These are phyloP conservation scores for Mustela lutreola DNA, from an alignment of 2,113 vertebrate species.

Conservation along the genomic window DNA sequence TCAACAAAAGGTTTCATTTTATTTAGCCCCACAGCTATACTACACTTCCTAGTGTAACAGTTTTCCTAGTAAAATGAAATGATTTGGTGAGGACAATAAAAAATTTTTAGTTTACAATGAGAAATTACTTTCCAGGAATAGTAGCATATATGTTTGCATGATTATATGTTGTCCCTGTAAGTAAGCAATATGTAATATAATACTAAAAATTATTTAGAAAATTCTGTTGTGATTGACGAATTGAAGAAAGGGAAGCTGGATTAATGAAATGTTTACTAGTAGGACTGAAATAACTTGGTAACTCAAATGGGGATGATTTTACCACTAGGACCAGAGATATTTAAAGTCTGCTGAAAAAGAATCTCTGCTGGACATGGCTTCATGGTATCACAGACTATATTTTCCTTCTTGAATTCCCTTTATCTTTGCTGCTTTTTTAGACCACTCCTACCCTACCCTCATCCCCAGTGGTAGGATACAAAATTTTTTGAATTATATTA, in stretches of 20 bases:
- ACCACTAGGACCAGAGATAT: neutral
- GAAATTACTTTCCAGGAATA: neutral
- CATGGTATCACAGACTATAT: neutral
- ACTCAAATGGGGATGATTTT: neutral
- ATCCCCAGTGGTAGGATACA: neutral
- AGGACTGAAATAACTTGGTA: neutral
- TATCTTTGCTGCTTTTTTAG: neutral
- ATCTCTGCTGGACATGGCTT: neutral
- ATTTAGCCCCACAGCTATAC: neutral
- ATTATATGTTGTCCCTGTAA: neutral
- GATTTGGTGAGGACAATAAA: neutral
- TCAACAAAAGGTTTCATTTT: slow-evolving; percentile 31
- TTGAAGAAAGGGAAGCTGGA: neutral
- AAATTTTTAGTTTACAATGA: neutral
- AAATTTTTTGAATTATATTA: neutral
- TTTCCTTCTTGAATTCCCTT: neutral
- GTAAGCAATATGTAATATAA: neutral
- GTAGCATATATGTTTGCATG: neutral
- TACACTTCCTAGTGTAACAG: neutral
- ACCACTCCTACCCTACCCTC: accelerated
- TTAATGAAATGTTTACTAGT: neutral
- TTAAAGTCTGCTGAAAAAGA: neutral
- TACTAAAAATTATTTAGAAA: neutral
- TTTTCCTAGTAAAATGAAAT: neutral
- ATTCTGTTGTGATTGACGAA: neutral